phyloP scores from a whole-genome alignment of 2,888 invertebrate species.

The Sarcophaga rosellei region DNA sequence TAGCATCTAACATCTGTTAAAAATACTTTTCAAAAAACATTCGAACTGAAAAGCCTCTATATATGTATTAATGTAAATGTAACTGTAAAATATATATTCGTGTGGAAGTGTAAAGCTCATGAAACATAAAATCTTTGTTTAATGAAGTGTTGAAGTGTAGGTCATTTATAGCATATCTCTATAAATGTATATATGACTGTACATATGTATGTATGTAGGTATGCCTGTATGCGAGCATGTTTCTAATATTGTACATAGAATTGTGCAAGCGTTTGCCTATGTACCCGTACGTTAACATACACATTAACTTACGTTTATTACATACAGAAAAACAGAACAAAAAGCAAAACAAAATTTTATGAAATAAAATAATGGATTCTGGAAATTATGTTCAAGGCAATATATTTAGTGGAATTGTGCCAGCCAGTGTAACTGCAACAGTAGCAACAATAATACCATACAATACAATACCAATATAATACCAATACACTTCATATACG shows the following conservation, averaged over 20 bases:
- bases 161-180: slow-evolving; percentile 20
- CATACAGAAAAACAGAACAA: background rate
- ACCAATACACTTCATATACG: too few species aligned
- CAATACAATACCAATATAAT: too few species aligned
- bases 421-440: slow-evolving; percentile 4
- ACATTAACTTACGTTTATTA: background rate
- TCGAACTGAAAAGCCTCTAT: slow-evolving; percentile 1
- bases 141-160: slow-evolving; percentile 58
- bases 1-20: too few species aligned
- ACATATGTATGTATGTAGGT: background rate
- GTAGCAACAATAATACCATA: too few species aligned
- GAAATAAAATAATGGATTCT: slow-evolving; percentile 47
- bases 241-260: background rate
- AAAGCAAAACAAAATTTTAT: background rate
- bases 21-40: slow-evolving; percentile 22
- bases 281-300: too few species aligned
- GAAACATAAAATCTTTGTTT: slow-evolving; percentile 40
- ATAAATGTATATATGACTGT: background rate
- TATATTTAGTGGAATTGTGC: slow-evolving; percentile 24
- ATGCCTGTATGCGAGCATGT: background rate
- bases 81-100: background rate
- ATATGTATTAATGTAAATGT: background rate
- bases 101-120: slow-evolving; percentile 48
- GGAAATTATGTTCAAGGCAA: slow-evolving; percentile 48
- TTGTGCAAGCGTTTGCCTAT: background rate